Base-by-base conservation (phyloP, 2,888 invertebrate species). In the Griposia aprilina region DNA sequence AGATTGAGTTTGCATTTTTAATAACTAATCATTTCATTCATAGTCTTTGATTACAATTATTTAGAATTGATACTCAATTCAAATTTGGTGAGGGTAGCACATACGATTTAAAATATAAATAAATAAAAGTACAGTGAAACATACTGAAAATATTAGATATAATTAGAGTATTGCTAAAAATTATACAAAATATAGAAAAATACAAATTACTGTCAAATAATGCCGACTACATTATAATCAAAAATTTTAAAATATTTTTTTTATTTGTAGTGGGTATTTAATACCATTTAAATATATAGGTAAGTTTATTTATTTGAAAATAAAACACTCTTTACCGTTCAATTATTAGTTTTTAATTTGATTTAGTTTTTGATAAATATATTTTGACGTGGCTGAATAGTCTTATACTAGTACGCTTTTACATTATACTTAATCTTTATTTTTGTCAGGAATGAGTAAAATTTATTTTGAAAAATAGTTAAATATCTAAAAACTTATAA, bases 261-360 rank as follows among this genome's bases (percentile, higher is more conserved):
- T 30, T 74, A 69, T 83, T 78, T 70, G n/a, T 74, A 73, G 17
- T 67, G 26, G 68, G 71, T 87, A 81, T 70, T 26, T 59, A 66
- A 77, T 84, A 75, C 68, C 63, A 81, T 74, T 78, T 82, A 60
- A 80, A 55, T 68, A 50, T 50, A 66, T 76, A 68, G 76, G 82
- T 82, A 68, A 77, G 82, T 82, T 82, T 83, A 66, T 81, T 84
- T 76, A 76, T 85, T 88, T 89, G 89, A 83, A 85, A 69, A 45
- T 88, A 68, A 74, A 71, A 85, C 90, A 93, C 95, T 95, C 94
- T 95, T 95, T 94, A 85, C 79, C 94, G 95, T 95, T 96, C 96
- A 96, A 96, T 96, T 96, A 95, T 94, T 95, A 95, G 89, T 93
- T 93, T 93, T 88, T 92, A 91, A 88, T 89, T 84, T 89, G 86